Evolutionary conservation across 2,113 vertebrate genomes (phyloP).

Genomic region (Pseudolaguvia tuberculata): DNA sequence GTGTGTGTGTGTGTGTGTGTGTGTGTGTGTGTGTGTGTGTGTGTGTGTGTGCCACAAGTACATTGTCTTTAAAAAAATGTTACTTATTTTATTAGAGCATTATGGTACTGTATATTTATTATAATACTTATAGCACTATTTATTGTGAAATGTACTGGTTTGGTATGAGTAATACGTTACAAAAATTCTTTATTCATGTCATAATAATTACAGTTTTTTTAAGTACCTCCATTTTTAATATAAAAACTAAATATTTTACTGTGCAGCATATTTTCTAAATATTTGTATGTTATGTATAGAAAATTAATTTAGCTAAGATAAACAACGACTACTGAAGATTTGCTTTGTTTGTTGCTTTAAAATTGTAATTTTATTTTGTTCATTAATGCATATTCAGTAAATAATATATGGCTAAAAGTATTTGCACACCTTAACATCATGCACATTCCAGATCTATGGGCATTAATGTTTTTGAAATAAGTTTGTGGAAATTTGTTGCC

Average conservation of each 20-base stretch:
- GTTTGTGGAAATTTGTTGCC: neutral
- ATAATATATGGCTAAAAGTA: neutral
- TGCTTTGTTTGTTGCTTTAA: constrained; percentile 25
- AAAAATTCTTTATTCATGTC: neutral
- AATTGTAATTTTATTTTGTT: constrained; percentile 37
- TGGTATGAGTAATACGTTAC: constrained; percentile 22
- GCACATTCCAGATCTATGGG: neutral
- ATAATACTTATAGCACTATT: constrained; percentile 37
- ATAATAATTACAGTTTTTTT: neutral
- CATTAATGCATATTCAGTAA: constrained; percentile 38
- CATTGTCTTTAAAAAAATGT: neutral
- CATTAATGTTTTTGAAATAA: neutral
- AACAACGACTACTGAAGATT: constrained; percentile 33
- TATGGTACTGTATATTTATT: constrained; percentile 33
- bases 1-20: constrained; percentile 1
- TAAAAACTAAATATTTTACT: constrained; percentile 56
- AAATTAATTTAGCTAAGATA: constrained; percentile 28
- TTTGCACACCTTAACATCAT: neutral
- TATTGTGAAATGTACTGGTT: constrained; percentile 38
- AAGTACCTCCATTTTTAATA: constrained; percentile 35
- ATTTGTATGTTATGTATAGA: constrained; percentile 36
- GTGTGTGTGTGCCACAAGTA: constrained; percentile 57
- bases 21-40: too few species aligned
- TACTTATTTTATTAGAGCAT: constrained; percentile 18
- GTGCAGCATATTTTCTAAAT: constrained; percentile 58